These are phyloP conservation scores for Eueides isabella DNA, from an alignment of 1,140 invertebrate species.

Conservation along the genomic window DNA sequence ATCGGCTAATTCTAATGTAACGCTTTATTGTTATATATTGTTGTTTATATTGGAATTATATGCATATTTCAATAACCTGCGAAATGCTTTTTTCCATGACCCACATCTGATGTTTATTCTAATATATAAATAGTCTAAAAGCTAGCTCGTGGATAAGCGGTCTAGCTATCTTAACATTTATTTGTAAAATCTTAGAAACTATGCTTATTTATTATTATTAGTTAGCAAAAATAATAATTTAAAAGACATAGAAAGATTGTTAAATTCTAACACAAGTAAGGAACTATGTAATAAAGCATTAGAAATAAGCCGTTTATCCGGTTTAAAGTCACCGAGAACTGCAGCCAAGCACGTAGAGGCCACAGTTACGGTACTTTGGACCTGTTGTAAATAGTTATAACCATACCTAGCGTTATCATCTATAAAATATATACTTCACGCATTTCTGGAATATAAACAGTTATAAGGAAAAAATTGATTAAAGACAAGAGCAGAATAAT, in stretches of 20 bases:
- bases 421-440: slow-evolving; percentile 23
- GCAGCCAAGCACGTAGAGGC: slow-evolving; percentile 55
- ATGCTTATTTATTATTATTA: background rate
- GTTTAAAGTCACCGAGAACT: slow-evolving; percentile 45
- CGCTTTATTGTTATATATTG: too few species aligned
- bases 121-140: background rate
- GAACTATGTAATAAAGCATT: slow-evolving; percentile 59
- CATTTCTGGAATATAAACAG: slow-evolving; percentile 6
- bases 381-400: slow-evolving; percentile 39
- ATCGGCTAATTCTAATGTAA: slow-evolving; percentile 40
- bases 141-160: background rate
- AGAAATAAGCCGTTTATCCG: slow-evolving; percentile 60
- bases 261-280: slow-evolving; percentile 53
- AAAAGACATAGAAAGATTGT: slow-evolving; percentile 24
- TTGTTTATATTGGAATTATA: slow-evolving; percentile 20
- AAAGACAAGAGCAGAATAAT: background rate
- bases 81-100: slow-evolving; percentile 38
- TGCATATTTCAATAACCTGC: background rate
- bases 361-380: slow-evolving; percentile 67
- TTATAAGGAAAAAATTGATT: background rate
- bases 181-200: background rate
- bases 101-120: slow-evolving; percentile 41
- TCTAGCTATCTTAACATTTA: background rate
- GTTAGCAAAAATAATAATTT: too few species aligned
- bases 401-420: slow-evolving; percentile 21